phyloP scores from a whole-genome alignment of 2,113 vertebrate species.

The Lepisosteus oculatus region DNA sequence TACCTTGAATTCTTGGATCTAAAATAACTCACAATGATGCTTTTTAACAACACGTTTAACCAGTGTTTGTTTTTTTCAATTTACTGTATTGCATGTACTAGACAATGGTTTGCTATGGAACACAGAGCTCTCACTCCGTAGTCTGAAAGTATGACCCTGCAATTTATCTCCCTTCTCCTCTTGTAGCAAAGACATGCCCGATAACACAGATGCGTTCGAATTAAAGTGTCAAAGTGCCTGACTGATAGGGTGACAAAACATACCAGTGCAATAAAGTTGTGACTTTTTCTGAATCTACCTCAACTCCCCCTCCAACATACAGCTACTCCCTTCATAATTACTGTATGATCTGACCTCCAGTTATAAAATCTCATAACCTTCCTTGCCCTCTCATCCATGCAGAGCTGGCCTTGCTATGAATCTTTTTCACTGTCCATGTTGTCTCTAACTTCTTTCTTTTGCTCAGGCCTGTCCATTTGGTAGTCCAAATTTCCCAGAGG shows the following conservation, averaged over 20 bases:
- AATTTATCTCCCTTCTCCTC: too few species aligned
- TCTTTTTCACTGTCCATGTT: constrained; percentile 33
- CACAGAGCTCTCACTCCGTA: too few species aligned
- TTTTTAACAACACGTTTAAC: too few species aligned
- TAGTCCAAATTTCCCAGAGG: constrained; percentile 32
- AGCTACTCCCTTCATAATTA: constrained; percentile 1
- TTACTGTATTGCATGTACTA: too few species aligned
- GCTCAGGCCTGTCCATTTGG: constrained; percentile 24
- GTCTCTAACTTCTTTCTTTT: constrained; percentile 17
- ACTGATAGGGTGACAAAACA: not conserved
- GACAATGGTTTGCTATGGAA: too few species aligned
- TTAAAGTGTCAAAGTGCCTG: too few species aligned
- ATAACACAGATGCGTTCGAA: too few species aligned
- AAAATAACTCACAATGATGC: too few species aligned
- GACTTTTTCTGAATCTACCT: not conserved
- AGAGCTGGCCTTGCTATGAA: constrained; percentile 18
- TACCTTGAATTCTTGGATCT: too few species aligned
- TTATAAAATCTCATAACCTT: constrained; percentile 16
- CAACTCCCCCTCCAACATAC: not conserved
- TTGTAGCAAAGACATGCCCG: too few species aligned
- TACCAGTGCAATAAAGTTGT: not conserved
- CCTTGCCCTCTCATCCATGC: constrained; percentile 13
- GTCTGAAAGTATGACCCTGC: too few species aligned
- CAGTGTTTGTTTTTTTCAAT: too few species aligned
- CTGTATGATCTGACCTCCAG: constrained; percentile 4